Evolutionary conservation across 2,797 vertebrate species (phyloP), one percentile per base, ranked within the genome.

Genomic region (Meda fulgida): DNA sequence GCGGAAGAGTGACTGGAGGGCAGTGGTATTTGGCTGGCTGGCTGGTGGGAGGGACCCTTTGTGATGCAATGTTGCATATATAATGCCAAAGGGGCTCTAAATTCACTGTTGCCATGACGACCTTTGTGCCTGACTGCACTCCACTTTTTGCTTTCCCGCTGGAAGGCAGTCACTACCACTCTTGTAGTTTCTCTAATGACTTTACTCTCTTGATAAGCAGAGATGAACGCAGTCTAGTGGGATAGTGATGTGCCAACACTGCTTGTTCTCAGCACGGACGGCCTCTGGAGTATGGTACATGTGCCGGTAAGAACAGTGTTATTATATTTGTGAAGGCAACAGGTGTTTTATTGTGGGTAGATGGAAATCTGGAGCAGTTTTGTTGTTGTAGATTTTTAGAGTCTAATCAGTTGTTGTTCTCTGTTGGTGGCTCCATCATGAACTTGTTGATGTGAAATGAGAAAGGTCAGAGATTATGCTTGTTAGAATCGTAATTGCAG

Each of bases 111-210:
- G 95, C 96, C 94, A 98, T 98, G 96, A 97, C 95, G 96, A 97
- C 97, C 96, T 97, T 98, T 98, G 97, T 97, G 97, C 96, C 94
- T 96, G 94, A 91, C 93, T 96, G 96, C 96, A 94, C 96, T 95
- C 91, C 88, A 73, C 46, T 87, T 92, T 90, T 94, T 95, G 63
- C 94, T 93, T 89, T 91, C 90, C 91, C 89, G 90, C 92, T 90
- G 91, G 89, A 91, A 93, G 92, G 88, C 86, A 87, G 93, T 90
- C 89, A 89, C 93, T 90, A 85, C 90, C 88, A 89, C 85, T 90
- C 90, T 93, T 83, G 87, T 83, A 79, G 89, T 89, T 81, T 85
- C 90, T 91, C 87, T 43, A 78, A 85, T 87, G 91, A 83, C 53
- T 79, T 31, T 65, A 75, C 40, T 58, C 78, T 85, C 69, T 40